phyloP scores from a whole-genome alignment of 2,888 invertebrate species.

The Lepidochrysops patricia region DNA sequence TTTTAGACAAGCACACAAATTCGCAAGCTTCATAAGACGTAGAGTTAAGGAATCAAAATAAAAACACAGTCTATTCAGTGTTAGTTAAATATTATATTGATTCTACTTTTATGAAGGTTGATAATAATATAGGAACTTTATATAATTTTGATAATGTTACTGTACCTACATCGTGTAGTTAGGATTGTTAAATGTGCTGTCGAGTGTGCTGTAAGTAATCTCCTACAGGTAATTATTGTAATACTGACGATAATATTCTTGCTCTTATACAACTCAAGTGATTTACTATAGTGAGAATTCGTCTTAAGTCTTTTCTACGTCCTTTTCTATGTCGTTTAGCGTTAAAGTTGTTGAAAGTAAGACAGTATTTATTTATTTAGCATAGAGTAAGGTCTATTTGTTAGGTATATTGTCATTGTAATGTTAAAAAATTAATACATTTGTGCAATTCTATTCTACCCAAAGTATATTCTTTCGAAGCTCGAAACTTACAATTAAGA shows the following conservation, averaged over 20 bases:
- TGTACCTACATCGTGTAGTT: neutral
- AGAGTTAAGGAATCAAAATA: neutral
- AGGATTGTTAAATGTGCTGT: neutral
- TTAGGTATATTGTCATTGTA: neutral
- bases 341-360: constrained; percentile 51
- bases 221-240: constrained; percentile 5
- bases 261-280: constrained; percentile 46
- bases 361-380: constrained; percentile 1
- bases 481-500: no score
- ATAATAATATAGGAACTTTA: neutral
- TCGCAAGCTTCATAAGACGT: neutral
- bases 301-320: constrained; percentile 67
- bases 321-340: constrained; percentile 70
- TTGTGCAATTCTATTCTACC: constrained; percentile 4
- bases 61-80: neutral
- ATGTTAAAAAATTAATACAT: constrained; percentile 1
- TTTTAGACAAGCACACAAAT: neutral
- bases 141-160: neutral
- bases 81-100: neutral
- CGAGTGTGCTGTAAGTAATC: neutral
- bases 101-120: neutral
- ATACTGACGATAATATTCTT: constrained; percentile 10
- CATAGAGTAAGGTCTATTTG: neutral
- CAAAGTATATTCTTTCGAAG: no score
- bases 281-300: constrained; percentile 64